These are phyloP conservation scores for Andricus grossulariae DNA, from an alignment of 1,140 invertebrate genomes.

Conservation along the genomic window DNA sequence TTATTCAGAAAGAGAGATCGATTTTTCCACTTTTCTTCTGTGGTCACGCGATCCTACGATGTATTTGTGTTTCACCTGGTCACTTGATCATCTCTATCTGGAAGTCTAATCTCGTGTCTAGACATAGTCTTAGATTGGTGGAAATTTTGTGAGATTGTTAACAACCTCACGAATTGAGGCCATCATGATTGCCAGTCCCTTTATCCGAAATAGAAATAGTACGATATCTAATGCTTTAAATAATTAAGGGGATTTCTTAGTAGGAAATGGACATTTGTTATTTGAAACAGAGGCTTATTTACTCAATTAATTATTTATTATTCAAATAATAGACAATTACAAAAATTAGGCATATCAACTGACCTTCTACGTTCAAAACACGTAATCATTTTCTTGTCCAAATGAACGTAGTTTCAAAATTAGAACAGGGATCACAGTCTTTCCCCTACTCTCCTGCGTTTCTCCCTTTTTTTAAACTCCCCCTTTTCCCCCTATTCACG, in stretches of 20 bases:
- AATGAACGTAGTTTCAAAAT: no score
- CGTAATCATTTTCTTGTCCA: neutral
- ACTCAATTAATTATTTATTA: no score
- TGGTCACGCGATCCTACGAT: constrained; percentile 19
- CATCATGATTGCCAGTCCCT: neutral
- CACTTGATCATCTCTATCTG: constrained; percentile 23
- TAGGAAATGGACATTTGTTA: neutral
- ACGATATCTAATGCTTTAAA: neutral
- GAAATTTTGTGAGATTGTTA: constrained; percentile 15
- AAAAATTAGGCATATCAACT: no score
- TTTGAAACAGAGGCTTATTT: no score
- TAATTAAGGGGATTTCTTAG: neutral
- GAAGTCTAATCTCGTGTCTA: constrained; percentile 7
- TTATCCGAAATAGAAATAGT: constrained; percentile 7
- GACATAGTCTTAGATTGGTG: neutral
- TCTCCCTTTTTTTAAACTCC: no score
- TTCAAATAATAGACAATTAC: no score
- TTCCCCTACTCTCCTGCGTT: no score
- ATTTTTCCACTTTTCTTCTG: neutral
- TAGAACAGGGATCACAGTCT: no score
- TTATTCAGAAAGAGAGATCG: neutral
- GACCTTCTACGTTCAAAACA: no score
- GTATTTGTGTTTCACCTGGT: constrained; percentile 18
- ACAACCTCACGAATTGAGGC: neutral
- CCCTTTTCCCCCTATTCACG: no score